A percentile compares a stretch with the other conserved stretches of the same genome.
These are phyloP conservation scores for Melanotaenia nigrans DNA, from an alignment of 2,797 vertebrate genomes.

Conservation along the genomic window DNA sequence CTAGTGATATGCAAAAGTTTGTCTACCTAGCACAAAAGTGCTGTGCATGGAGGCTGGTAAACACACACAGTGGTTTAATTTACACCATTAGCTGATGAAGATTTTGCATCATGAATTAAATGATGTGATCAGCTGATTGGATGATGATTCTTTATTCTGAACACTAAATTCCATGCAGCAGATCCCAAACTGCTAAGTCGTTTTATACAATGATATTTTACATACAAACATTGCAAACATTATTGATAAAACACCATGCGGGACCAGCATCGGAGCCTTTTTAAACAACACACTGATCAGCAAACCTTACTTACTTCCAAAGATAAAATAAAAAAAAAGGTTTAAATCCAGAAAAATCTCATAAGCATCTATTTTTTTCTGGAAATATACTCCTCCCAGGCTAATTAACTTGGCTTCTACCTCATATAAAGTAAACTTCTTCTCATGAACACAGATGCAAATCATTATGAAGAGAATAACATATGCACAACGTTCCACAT, in stretches of 20 bases:
- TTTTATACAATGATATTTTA: background rate
- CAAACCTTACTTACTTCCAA: slow-evolving; percentile 25
- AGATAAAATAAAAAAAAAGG: slow-evolving; percentile 4
- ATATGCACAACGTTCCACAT: background rate
- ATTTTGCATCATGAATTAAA: background rate
- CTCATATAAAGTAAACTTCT: background rate
- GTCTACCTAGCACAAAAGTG: background rate
- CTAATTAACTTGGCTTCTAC: background rate
- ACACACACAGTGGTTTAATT: background rate
- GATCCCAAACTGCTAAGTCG: background rate
- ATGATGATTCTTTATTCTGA: background rate
- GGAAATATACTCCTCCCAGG: background rate
- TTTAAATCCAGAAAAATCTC: slow-evolving; percentile 5
- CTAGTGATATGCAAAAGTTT: background rate
- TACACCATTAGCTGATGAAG: background rate
- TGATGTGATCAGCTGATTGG: background rate
- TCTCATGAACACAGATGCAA: slow-evolving; percentile 1
- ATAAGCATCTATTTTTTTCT: background rate
- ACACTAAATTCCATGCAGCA: background rate
- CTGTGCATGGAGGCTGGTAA: background rate
- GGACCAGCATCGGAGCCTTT: slow-evolving; percentile 2
- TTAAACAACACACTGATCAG: slow-evolving; percentile 24
- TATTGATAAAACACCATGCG: slow-evolving; percentile 24
- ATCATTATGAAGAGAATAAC: slow-evolving; percentile 4
- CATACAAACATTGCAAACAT: slow-evolving; percentile 16